These are phyloP conservation scores for Thermophis baileyi DNA, from an alignment of 2,113 vertebrate species.

Conservation along the genomic window DNA sequence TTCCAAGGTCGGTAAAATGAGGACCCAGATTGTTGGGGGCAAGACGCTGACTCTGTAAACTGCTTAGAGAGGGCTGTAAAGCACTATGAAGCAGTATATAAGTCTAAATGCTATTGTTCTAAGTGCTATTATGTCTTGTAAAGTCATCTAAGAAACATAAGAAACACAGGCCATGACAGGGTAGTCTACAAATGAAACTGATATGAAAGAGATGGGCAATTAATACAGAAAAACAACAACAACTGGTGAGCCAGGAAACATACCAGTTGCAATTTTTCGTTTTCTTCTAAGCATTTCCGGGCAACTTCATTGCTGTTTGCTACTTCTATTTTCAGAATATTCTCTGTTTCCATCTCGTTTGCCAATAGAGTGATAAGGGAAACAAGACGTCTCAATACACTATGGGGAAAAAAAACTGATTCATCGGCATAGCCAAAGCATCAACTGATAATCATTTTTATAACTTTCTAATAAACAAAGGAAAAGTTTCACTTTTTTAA, in stretches of 20 bases:
- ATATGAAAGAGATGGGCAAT: background rate
- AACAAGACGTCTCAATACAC: constrained; percentile 81
- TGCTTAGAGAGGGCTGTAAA: too few relatives aligned
- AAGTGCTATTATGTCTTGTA: background rate
- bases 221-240: constrained; percentile 26
- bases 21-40: too few relatives aligned
- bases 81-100: too few relatives aligned
- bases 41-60: too few relatives aligned
- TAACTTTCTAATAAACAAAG: background rate
- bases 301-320: constrained; percentile 78
- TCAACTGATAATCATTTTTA: background rate
- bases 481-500: background rate
- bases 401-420: constrained; percentile 47
- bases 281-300: constrained; percentile 83
- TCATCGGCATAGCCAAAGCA: background rate
- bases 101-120: too few relatives aligned
- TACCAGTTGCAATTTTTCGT: constrained; percentile 82
- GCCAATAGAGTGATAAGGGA: constrained; percentile 86
- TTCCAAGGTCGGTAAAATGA: too few relatives aligned
- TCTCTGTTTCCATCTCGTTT: constrained; percentile 65
- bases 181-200: background rate
- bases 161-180: background rate
- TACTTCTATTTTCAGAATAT: constrained; percentile 77
- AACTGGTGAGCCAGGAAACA: constrained; percentile 8
- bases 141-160: background rate